Base-by-base conservation (phyloP, 2,113 vertebrate species). In the Xenus cinereus region DNA sequence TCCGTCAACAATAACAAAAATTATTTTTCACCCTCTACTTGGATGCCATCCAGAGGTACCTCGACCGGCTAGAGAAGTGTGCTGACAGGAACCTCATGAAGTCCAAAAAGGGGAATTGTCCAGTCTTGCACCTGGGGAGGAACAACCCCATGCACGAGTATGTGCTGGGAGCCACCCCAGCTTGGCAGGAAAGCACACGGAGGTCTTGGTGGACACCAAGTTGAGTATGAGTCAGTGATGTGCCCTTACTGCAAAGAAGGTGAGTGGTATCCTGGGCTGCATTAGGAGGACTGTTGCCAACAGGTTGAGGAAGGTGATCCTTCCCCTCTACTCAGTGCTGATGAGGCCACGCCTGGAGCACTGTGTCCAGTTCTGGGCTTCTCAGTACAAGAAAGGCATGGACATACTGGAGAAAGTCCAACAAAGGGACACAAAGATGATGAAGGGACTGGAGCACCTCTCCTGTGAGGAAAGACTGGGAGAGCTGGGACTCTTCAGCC, bases 391-490 rank as follows among this genome's bases (percentile, higher is more conserved):
- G n/a, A 26, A 13, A 66, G 39, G 4, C 15, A n/a, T 2, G 11
- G 33, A 64, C 48, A 56, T 4, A 30, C 19, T 6, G 24, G 19
- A 72, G 28, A 48, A 28, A 45, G 7, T 6, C 23, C 28, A n/a
- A 3, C 0, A 0, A 63, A 71, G 9, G 27, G 33, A 27, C 17
- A 43, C 2, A 0, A 18, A 62, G 27, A 54, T 18, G 11, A 15
- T 22, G 46, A 71, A 46, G 33, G 18, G 37, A 37, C 33, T 45
- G 64, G 33, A 71, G 45, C 14, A 37, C 6, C 37, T 43, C 37
- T 22, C 8, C 32, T 37, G 3, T 18, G 14, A 69, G 17, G 53
- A 66, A 50, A 2, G 12, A 24, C 43, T 68, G 51, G 4, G 51
- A n/a, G 15, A 48, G 51, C 11, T 41, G 51, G 73, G 63, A 51